A percentile compares a stretch with the other conserved stretches of the same genome.
These are phyloP conservation scores for Pantherophis vulpinus DNA, from an alignment of 2,797 vertebrate genomes.

Conservation along the genomic window DNA sequence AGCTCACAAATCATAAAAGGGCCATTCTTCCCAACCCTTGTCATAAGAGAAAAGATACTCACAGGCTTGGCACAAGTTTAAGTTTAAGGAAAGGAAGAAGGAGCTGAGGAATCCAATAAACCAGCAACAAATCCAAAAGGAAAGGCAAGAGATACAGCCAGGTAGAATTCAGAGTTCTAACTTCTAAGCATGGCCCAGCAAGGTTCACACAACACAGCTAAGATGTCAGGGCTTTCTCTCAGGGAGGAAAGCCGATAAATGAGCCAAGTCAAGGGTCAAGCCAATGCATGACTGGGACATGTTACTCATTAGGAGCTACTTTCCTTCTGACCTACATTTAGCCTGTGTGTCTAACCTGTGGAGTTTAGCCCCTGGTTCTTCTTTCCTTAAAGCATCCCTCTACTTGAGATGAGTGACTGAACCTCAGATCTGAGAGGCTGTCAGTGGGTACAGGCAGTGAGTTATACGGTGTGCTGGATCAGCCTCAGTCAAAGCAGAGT, in stretches of 20 bases:
- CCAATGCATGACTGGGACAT: not conserved
- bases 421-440: not conserved
- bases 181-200: not conserved
- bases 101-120: not conserved
- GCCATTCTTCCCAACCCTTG: not conserved
- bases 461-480: not conserved
- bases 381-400: not conserved
- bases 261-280: not conserved
- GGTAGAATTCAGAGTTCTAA: not conserved
- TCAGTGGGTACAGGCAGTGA: not conserved
- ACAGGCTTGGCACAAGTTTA: not conserved
- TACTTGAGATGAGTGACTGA: not conserved
- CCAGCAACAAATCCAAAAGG: not conserved
- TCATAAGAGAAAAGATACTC: not conserved
- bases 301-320: not conserved
- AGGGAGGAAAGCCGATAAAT: not conserved
- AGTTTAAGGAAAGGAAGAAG: not conserved
- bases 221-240: not conserved
- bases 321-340: not conserved
- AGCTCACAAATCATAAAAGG: not conserved
- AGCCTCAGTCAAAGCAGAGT: not conserved
- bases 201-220: not conserved
- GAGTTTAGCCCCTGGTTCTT: not conserved
- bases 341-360: not conserved
- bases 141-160: not conserved